Percentiles rank a stretch among this genome's conserved stretches.
phyloP scores from a whole-genome alignment of 2,888 invertebrate genomes.

The Sialis lutaria region DNA sequence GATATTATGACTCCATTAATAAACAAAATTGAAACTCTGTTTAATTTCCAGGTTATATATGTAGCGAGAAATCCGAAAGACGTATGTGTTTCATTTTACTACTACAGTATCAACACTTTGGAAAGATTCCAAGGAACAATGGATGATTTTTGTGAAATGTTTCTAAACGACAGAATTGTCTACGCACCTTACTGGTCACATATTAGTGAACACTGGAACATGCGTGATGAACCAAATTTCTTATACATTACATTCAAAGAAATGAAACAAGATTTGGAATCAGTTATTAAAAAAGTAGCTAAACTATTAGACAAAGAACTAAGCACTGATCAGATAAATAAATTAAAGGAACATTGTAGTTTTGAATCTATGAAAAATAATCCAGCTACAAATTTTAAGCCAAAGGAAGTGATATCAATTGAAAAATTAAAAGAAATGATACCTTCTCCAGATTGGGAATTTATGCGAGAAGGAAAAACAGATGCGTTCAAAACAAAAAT shows the following conservation, averaged over 20 bases:
- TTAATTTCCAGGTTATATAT: conserved; percentile 39
- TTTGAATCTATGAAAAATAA: conserved; percentile 33
- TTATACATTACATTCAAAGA: conserved; percentile 19
- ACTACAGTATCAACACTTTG: conserved; percentile 38
- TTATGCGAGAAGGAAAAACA: conserved; percentile 21
- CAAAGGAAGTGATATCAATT: conserved; percentile 8
- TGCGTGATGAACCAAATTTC: conserved; percentile 12
- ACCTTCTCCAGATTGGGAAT: conserved; percentile 10
- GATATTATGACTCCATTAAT: too few relatives aligned
- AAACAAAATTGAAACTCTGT: neutral
- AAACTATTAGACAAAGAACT: conserved; percentile 23
- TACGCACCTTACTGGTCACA: conserved; percentile 19
- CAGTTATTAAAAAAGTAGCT: conserved; percentile 24
- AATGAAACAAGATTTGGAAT: conserved; percentile 24
- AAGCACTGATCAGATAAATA: conserved; percentile 18
- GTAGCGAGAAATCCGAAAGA: conserved; percentile 57
- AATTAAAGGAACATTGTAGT: conserved; percentile 27
- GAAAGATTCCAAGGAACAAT: conserved; percentile 33
- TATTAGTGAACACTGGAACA: conserved; percentile 15
- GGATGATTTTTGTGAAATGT: conserved; percentile 38
- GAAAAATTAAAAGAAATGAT: neutral
- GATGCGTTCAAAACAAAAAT: conserved; percentile 25
- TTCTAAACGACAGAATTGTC: conserved; percentile 35
- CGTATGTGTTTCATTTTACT: conserved; percentile 49
- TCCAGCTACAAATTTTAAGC: conserved; percentile 25